phyloP scores from a whole-genome alignment of 2,888 invertebrate species.

The Hypselothyrea guttata region DNA sequence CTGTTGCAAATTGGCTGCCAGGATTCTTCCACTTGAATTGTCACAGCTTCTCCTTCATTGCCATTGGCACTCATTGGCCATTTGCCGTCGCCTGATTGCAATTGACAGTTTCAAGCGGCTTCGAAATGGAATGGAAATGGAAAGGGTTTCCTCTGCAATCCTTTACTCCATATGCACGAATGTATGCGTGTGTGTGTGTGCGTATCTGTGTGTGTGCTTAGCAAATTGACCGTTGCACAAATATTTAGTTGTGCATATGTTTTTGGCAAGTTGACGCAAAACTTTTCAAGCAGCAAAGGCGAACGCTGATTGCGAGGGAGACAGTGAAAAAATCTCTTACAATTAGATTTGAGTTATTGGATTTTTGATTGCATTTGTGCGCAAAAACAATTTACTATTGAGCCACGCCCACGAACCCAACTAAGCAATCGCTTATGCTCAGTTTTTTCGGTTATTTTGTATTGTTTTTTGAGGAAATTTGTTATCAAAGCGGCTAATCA shows the following conservation, averaged over 20 bases:
- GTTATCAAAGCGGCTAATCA: conserved; percentile 72
- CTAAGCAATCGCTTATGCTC: conserved; percentile 36
- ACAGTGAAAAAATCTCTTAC: conserved; percentile 18
- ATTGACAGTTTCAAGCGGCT: conserved; percentile 72
- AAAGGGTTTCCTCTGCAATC: conserved; percentile 57
- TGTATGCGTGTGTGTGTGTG: too few species aligned
- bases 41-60: conserved; percentile 67
- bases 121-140: background rate
- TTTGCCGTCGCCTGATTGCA: conserved; percentile 65
- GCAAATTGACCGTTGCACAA: conserved; percentile 74
- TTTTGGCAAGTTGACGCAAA: conserved; percentile 35
- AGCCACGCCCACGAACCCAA: conserved; percentile 45
- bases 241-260: conserved; percentile 62
- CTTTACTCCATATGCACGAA: background rate
- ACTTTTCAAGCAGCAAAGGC: conserved; percentile 10
- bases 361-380: conserved; percentile 65
- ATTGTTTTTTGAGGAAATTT: conserved; percentile 38
- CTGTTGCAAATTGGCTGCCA: conserved; percentile 75
- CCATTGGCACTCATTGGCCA: conserved; percentile 55
- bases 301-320: background rate
- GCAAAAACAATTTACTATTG: conserved; percentile 52
- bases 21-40: conserved; percentile 77
- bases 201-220: conserved; percentile 46
- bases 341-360: conserved; percentile 68
- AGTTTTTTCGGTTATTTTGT: conserved; percentile 15